A percentile compares a stretch with the other conserved stretches of the same genome.
Evolutionary conservation across 1,140 invertebrate species (phyloP).

Genomic region (Pissodes strobi): DNA sequence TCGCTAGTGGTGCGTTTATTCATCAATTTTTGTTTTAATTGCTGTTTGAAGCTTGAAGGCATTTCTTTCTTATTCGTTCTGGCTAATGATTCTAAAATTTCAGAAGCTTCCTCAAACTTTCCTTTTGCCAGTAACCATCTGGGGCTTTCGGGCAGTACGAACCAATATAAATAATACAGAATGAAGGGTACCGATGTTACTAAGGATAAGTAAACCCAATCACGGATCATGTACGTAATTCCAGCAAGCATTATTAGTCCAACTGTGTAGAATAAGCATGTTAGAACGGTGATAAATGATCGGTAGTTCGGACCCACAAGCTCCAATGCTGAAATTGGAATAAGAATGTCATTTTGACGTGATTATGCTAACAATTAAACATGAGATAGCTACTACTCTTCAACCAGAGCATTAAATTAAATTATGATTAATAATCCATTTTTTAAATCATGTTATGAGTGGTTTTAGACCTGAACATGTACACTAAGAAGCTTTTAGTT

Average conservation of each 20-base stretch:
- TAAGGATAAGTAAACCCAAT: constrained; percentile 80
- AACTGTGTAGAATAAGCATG: constrained; percentile 85
- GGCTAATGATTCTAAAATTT: constrained; percentile 76
- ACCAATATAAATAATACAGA: no score
- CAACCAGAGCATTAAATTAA: no score
- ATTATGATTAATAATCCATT: no score
- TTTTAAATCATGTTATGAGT: no score
- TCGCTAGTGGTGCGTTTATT: constrained; percentile 68
- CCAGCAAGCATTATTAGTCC: constrained; percentile 80
- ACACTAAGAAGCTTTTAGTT: no score
- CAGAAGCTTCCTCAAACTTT: constrained; percentile 76
- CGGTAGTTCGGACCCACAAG: constrained; percentile 87
- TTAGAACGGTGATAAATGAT: constrained; percentile 88
- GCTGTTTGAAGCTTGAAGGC: constrained; percentile 71
- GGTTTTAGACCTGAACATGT: no score
- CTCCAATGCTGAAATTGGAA: constrained; percentile 84
- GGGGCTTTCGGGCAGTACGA: constrained; percentile 87
- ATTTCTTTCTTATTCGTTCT: constrained; percentile 72
- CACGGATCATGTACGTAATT: constrained; percentile 78
- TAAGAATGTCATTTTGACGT: no score
- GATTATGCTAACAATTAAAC: no score
- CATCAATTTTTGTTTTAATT: constrained; percentile 72
- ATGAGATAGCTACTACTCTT: no score
- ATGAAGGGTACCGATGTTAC: constrained; percentile 83
- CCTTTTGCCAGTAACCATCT: constrained; percentile 82